Base-by-base conservation (phyloP, 2,797 vertebrate genomes). In the Cygnus olor region DNA sequence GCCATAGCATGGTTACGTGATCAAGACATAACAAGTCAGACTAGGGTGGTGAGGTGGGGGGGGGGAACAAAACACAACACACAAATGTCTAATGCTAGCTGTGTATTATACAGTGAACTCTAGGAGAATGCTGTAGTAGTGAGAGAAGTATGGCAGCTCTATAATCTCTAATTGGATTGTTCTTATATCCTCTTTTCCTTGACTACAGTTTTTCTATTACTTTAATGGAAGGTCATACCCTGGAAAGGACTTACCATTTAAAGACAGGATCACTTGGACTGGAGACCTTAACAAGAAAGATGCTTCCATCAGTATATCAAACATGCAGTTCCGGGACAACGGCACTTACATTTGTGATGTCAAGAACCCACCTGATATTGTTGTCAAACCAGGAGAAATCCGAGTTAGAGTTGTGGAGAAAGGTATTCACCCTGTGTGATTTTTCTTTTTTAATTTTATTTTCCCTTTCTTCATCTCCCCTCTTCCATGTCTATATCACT, bases 201-300 rank as follows among this genome's bases (percentile, higher is more conserved):
- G 65, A 42, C 96, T 96, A 51, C 96, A 99, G 99, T 98, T 99
- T 97, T 99, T 98, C 96, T 98, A 99, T 97, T 99, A 98, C 89
- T 93, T 93, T 11, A 96, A 96, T 38, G 99, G 99, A 32, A 98
- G 95, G 65, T 94, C 87, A 11, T 99, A 98, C 91, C 97, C 93
- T 2, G 98, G 72, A 6, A 80, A 83, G 1, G 92, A 96, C 47
- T 88, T 95, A 25, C 98, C 98, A 53, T 99, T 99, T 96, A 98
- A 98, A 94, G 98, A 98, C 63, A 97, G 99, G n/a, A 96, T 99
- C 66, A 97, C 97, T 77, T 99, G 99, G 97, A 98, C 98, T 15
- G 99, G 99, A 81, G 99, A 99, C 96, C 98, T 99, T 56, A 99
- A 99, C 97, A 99, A 98, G 97, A 98, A 98, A 92, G 99, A 99